Evolutionary conservation across 30 jellyfish, hydroid and myxozoan genomes (phyloP).

Genomic region (Rhopilema esculentum): DNA sequence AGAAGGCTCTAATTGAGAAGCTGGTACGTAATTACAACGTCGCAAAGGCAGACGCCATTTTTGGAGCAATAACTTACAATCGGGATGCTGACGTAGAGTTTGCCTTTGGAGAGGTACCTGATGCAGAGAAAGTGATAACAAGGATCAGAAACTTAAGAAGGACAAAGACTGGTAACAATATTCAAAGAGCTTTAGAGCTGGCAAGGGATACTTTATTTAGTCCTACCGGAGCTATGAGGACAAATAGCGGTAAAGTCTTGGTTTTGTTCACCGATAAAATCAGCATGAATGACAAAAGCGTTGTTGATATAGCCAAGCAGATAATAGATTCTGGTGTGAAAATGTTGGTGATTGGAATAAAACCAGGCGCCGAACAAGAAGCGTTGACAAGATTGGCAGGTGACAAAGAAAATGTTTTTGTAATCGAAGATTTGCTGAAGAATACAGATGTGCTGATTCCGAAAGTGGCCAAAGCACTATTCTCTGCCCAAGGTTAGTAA

Average conservation of each 20-base stretch:
- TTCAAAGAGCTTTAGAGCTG: constrained; percentile 53
- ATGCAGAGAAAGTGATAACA: neutral
- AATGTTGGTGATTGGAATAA: constrained; percentile 54
- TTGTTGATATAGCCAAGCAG: constrained; percentile 20
- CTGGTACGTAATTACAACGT: constrained; percentile 45
- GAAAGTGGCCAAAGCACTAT: neutral
- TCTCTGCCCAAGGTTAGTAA: neutral
- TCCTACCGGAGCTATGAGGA: constrained; percentile 53
- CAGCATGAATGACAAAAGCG: constrained; percentile 35
- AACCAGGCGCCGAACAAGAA: constrained; percentile 18
- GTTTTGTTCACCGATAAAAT: constrained; percentile 54
- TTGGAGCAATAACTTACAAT: constrained; percentile 65
- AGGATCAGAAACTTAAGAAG: constrained; percentile 1
- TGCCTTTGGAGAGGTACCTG: constrained; percentile 54
- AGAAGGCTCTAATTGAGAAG: constrained; percentile 29
- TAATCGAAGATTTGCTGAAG: neutral
- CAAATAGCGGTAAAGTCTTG: constrained; percentile 52
- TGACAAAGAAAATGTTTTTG: neutral
- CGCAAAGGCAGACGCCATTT: constrained; percentile 16
- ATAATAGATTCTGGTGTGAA: constrained; percentile 70
- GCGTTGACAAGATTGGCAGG: constrained; percentile 12
- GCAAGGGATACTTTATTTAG: constrained; percentile 71
- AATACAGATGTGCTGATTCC: neutral
- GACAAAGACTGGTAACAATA: constrained; percentile 52
- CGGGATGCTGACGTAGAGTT: constrained; percentile 26